phyloP scores from a whole-genome alignment of 1,140 invertebrate genomes.

The Solenopsis fugax region DNA sequence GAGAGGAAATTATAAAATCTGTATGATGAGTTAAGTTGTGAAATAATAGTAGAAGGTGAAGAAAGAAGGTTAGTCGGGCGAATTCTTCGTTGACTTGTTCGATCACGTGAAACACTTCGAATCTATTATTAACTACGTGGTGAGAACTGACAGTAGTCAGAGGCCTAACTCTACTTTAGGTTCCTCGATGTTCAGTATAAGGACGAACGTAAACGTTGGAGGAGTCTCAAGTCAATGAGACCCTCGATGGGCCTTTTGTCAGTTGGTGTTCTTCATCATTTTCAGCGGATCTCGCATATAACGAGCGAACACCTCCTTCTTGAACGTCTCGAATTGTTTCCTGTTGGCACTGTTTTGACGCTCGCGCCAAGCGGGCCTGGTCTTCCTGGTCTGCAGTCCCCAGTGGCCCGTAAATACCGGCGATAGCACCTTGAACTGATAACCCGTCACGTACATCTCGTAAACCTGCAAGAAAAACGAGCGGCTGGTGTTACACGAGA shows the following conservation, averaged over 20 bases:
- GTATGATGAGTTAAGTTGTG: background rate
- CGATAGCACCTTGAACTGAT: slow-evolving; percentile 95
- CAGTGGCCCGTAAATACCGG: slow-evolving; percentile 97
- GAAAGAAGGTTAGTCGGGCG: background rate
- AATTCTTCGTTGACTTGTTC: slow-evolving; percentile 52
- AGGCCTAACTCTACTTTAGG: slow-evolving; percentile 48
- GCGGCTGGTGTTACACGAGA: slow-evolving; percentile 13
- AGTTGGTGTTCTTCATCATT: slow-evolving; percentile 86
- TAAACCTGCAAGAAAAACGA: slow-evolving; percentile 91
- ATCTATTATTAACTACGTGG: slow-evolving; percentile 49
- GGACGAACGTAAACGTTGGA: slow-evolving; percentile 47
- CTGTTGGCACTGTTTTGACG: slow-evolving; percentile 94
- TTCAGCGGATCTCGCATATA: slow-evolving; percentile 91
- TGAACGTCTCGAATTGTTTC: slow-evolving; percentile 94
- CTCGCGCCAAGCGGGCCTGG: slow-evolving; percentile 93
- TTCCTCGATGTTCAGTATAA: slow-evolving; percentile 24
- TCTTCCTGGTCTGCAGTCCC: slow-evolving; percentile 93
- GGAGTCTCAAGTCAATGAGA: slow-evolving; percentile 47
- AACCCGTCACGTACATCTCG: slow-evolving; percentile 97
- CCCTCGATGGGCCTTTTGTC: slow-evolving; percentile 65
- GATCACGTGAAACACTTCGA: slow-evolving; percentile 33
- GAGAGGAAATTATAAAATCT: background rate
- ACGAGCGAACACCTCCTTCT: slow-evolving; percentile 93
- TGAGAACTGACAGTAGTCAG: slow-evolving; percentile 21
- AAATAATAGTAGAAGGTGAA: background rate